Conservation (phyloP, 2,113 vertebrate species). For the Brachyistius frenatus region DNA sequence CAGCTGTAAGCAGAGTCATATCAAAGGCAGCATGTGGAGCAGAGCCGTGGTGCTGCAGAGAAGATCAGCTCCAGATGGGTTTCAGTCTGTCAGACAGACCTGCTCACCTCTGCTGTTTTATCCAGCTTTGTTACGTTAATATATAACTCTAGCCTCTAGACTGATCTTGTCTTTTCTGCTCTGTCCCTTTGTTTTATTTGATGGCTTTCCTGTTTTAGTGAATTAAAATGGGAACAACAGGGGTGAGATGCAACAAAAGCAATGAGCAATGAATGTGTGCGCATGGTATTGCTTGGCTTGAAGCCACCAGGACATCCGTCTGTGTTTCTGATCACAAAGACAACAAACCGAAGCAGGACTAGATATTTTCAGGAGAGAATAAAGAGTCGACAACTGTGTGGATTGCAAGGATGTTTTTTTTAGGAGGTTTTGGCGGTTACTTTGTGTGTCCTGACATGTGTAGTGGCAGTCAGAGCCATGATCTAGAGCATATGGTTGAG, state of each 20-base stretch:
- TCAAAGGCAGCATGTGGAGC: constrained; percentile 77
- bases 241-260: constrained; percentile 52
- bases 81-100: constrained; percentile 59
- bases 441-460: constrained; percentile 61
- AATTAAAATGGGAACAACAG: constrained; percentile 40
- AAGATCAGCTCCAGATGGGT: constrained; percentile 79
- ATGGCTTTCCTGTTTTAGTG: constrained; percentile 55
- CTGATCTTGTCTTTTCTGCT: constrained; percentile 29
- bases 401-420: constrained; percentile 42
- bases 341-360: constrained; percentile 53
- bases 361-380: constrained; percentile 32
- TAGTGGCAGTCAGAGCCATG: constrained; percentile 58
- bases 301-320: constrained; percentile 59
- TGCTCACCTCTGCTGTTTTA: constrained; percentile 49
- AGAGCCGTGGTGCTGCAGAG: constrained; percentile 68
- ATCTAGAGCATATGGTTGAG: constrained; percentile 71
- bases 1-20: constrained; percentile 73
- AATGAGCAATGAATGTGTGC: constrained; percentile 17
- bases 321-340: constrained; percentile 66
- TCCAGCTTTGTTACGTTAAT: constrained; percentile 48
- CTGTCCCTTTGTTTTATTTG: constrained; percentile 47
- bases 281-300: constrained; percentile 52
- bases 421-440: constrained; percentile 56
- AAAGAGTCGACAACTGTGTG: constrained; percentile 32
- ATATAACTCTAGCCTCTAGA: constrained; percentile 13